Conservation (phyloP, 1,140 invertebrate species). For the Mya arenaria region DNA sequence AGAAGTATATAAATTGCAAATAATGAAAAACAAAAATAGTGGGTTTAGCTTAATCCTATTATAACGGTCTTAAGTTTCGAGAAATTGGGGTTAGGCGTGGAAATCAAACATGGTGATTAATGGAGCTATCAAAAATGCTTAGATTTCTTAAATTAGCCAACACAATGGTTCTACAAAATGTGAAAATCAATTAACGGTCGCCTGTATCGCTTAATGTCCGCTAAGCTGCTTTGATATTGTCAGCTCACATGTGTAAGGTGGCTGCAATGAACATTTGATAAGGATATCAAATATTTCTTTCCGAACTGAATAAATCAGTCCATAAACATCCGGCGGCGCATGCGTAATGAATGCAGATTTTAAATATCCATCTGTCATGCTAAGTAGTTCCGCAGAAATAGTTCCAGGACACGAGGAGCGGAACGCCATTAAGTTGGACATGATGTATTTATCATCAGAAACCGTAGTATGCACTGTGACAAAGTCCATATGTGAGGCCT, state of each 20-base stretch:
- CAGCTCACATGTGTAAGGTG: conserved; percentile 29
- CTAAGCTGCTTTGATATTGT: conserved; percentile 27
- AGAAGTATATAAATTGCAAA: too few relatives aligned
- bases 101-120: too few relatives aligned
- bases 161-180: too few relatives aligned
- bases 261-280: conserved; percentile 20
- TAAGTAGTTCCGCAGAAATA: conserved; percentile 9
- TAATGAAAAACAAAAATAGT: too few relatives aligned
- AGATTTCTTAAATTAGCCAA: too few relatives aligned
- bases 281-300: conserved; percentile 2
- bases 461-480: background rate
- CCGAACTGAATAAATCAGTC: conserved; percentile 4
- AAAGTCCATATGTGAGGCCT: conserved; percentile 42
- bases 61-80: too few relatives aligned
- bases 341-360: background rate
- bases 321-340: conserved; percentile 21
- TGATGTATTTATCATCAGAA: background rate
- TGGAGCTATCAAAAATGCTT: too few relatives aligned
- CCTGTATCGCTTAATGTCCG: background rate
- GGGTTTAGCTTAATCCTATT: too few relatives aligned
- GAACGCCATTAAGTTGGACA: conserved; percentile 2
- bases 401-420: conserved; percentile 15
- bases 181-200: too few relatives aligned
- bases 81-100: too few relatives aligned
- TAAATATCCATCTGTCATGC: conserved; percentile 19